These are phyloP conservation scores for Plebejus anna DNA, from an alignment of 2,888 invertebrate genomes.

Conservation along the genomic window DNA sequence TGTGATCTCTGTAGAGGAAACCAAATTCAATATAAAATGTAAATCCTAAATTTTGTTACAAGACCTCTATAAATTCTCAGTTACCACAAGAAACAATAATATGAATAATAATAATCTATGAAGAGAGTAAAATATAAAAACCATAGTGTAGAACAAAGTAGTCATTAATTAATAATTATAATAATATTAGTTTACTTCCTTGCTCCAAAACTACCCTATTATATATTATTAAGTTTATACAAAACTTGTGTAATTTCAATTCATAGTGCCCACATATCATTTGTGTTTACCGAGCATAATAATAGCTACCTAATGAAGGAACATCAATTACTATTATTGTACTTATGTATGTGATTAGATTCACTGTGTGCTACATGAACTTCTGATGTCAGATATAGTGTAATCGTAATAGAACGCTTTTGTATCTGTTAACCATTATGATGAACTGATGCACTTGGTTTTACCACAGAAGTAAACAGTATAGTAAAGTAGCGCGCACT, in stretches of 20 bases:
- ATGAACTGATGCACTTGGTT: conserved; percentile 6
- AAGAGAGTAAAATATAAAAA: conserved; percentile 15
- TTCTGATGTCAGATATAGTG: conserved; percentile 2
- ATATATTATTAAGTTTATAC: not conserved
- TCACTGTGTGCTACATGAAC: conserved; percentile 24
- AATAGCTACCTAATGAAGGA: conserved; percentile 23
- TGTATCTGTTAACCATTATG: not conserved
- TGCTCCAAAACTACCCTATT: not conserved
- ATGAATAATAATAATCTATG: conserved; percentile 28
- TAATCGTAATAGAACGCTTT: conserved; percentile 16
- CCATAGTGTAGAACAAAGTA: conserved; percentile 23
- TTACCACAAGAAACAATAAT: conserved; percentile 51
- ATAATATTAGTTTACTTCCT: conserved; percentile 9
- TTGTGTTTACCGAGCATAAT: conserved; percentile 14
- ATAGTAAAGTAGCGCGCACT: not conserved
- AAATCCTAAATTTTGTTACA: not conserved
- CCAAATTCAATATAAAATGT: conserved; percentile 32
- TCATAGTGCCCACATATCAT: not conserved
- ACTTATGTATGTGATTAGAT: conserved; percentile 11
- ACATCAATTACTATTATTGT: conserved; percentile 3
- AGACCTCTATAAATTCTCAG: conserved; percentile 52
- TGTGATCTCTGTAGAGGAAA: conserved; percentile 40
- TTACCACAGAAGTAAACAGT: not conserved
- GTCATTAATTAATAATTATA: not conserved
- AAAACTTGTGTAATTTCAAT: not conserved